Evolutionary conservation across 2,888 invertebrate species (phyloP), one percentile per base, ranked within the genome.

Genomic region (Cantharis lateralis): DNA sequence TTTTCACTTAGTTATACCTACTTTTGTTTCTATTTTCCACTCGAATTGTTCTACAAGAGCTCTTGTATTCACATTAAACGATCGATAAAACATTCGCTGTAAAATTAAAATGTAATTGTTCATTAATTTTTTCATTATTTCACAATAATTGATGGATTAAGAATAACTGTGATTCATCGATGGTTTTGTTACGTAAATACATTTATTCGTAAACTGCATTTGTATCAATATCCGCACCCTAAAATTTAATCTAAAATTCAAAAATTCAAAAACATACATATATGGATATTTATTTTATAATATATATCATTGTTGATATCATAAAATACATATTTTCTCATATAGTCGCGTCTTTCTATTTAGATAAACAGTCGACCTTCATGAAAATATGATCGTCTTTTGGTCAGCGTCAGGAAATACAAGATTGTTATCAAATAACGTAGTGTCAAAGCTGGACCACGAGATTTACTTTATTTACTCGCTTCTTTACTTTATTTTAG

Each of bases 321-420:
- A 83, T 81, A 81, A 83, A 85, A 82, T 82, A 84, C 84, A 85
- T 86, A 85, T 85, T 84, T 85, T 81, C 82, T 81, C 78, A 80
- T 77, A 80, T 78, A 24, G 83, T 82, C 79, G 80, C 79, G 72
- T 71, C 80, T 80, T 82, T 82, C 83, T 83, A 85, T 86, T 84
- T 82, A 84, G 87, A 87, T 87, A 87, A 86, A 86, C 84, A 83
- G 84, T 84, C 83, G 83, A 83, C 83, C 81, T 83, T 82, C 83
- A 82, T 79, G 82, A 86, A 87, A 85, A 87, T 87, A 87, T 85
- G 84, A 83, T 81, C 85, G 85, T 84, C 87, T 86, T 87, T 86
- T 87, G 87, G 87, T 87, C 87, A 87, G 81, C 83, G 76, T 73
- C 84, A 84, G 88, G 88, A 88, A 88, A 88, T 88, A 87, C 87